Evolutionary conservation across 2,888 invertebrate species (phyloP).

Genomic region (Noctuana brunneofusca): DNA sequence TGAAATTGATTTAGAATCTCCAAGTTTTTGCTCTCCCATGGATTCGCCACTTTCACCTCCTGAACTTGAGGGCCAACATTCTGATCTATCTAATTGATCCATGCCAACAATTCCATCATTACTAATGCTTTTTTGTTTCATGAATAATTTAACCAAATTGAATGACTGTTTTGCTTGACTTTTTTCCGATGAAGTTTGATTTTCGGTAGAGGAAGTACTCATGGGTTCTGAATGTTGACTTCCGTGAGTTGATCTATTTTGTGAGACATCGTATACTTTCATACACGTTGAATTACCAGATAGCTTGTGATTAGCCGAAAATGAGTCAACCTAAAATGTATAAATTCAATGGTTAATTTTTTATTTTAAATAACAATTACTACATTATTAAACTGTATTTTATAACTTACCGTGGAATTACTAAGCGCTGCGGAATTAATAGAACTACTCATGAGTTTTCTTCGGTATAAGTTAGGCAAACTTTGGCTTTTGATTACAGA

Average conservation of each 20-base stretch:
- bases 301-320: constrained; percentile 73
- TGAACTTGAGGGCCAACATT: constrained; percentile 89
- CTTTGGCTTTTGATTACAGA: constrained; percentile 89
- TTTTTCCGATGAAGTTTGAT: constrained; percentile 75
- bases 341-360: constrained; percentile 34
- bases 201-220: constrained; percentile 80
- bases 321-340: constrained; percentile 75
- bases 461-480: constrained; percentile 88
- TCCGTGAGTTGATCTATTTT: constrained; percentile 68
- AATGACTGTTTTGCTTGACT: constrained; percentile 87
- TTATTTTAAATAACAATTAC: too few relatives aligned
- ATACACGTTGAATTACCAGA: constrained; percentile 71
- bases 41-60: constrained; percentile 85
- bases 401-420: constrained; percentile 85
- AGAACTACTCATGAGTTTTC: constrained; percentile 78
- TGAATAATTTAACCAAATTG: constrained; percentile 93
- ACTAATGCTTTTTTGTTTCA: constrained; percentile 94
- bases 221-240: constrained; percentile 79
- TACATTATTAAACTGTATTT: too few relatives aligned
- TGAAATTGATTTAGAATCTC: constrained; percentile 52
- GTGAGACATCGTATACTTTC: constrained; percentile 78
- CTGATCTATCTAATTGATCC: constrained; percentile 88
- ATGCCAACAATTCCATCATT: constrained; percentile 88
- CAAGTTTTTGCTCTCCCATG: constrained; percentile 72
- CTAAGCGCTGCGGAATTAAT: constrained; percentile 83